Base-by-base conservation (phyloP, 2,113 vertebrate genomes). In the Phasianus colchicus region DNA sequence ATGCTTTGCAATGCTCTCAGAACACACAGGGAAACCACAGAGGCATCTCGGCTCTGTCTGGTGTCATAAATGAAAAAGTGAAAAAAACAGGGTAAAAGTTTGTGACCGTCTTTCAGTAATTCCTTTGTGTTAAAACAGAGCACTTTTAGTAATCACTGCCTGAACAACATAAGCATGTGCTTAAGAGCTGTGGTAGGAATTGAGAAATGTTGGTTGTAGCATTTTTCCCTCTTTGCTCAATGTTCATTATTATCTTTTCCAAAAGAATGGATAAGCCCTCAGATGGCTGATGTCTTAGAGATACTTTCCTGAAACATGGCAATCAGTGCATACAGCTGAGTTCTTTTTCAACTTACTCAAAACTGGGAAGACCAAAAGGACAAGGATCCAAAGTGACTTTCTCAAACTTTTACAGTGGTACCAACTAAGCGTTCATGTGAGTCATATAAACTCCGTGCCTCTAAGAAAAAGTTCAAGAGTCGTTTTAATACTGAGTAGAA, bases 401-500 rank as follows among this genome's bases (percentile, higher is more conserved):
- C 48, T 84, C 60, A 45, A 47, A 25, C 32, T 84, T 71, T 79
- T 82, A 42, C 29, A 78, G 36, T 18, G 11, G 22, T 43, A 47
- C 21, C 65, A 43, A 13, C 24, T 69, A 74, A 88, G 40, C 38
- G 11, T 83, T 78, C 36, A 43, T 81, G 42, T 78, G 22, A 86
- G 34, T 78, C 57, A 34, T 57, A 58, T 29, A 73, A 88, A 75
- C 36, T 34, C 17, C 63, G 7, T 36, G 50, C n/a, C 61, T 93
- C 45, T 72, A 42, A 83, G 71, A 91, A 80, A 85, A 67, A 88
- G 4, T 73, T 69, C 25, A 83, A 79, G 47, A 75, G 16, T 34
- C 89, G 38, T 75, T 94, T 89, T 71, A 85, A 73, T 74, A 83
- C 19, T 80, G 65, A 90, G 52, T 47, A 83, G 63, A 90, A 61